Evolutionary conservation across 1,140 invertebrate genomes (phyloP).

Genomic region (Pemphigus obesinymphae): DNA sequence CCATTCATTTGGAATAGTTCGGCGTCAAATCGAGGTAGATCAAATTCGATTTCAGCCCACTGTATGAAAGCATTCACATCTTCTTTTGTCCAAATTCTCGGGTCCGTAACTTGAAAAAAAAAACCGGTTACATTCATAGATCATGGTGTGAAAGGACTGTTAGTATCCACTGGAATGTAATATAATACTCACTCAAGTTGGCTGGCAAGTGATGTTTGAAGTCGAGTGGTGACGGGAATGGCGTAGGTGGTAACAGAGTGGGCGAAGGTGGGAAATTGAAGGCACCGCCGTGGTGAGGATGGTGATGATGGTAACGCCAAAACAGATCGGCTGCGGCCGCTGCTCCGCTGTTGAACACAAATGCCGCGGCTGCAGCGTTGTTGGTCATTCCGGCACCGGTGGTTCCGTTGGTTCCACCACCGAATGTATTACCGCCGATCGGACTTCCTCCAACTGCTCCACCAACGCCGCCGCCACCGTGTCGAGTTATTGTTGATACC

Average conservation of each 20-base stretch:
- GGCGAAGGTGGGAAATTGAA: constrained; percentile 58
- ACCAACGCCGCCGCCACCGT: background rate
- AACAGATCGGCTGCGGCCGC: constrained; percentile 59
- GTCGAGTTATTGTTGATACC: background rate
- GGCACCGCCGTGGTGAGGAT: constrained; percentile 75
- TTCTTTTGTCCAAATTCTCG: constrained; percentile 82
- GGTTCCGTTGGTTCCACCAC: background rate
- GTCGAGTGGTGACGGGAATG: constrained; percentile 65
- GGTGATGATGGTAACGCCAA: constrained; percentile 66
- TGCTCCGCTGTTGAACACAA: constrained; percentile 63
- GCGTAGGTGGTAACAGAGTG: constrained; percentile 47
- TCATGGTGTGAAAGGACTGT: background rate
- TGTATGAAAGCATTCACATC: constrained; percentile 82
- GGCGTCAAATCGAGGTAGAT: constrained; percentile 83
- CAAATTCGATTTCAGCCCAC: constrained; percentile 90
- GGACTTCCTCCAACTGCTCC: background rate
- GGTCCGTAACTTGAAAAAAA: constrained; percentile 66
- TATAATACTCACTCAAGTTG: constrained; percentile 57
- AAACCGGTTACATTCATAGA: background rate
- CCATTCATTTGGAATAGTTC: constrained; percentile 97
- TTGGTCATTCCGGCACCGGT: background rate
- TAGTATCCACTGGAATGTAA: background rate
- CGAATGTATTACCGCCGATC: too few relatives aligned
- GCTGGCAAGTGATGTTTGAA: constrained; percentile 79
- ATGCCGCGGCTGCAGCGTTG: constrained; percentile 51